Evolutionary conservation across 2,113 vertebrate species (phyloP), one percentile per base, ranked within the genome.

Genomic region (Setophaga kirtlandii): DNA sequence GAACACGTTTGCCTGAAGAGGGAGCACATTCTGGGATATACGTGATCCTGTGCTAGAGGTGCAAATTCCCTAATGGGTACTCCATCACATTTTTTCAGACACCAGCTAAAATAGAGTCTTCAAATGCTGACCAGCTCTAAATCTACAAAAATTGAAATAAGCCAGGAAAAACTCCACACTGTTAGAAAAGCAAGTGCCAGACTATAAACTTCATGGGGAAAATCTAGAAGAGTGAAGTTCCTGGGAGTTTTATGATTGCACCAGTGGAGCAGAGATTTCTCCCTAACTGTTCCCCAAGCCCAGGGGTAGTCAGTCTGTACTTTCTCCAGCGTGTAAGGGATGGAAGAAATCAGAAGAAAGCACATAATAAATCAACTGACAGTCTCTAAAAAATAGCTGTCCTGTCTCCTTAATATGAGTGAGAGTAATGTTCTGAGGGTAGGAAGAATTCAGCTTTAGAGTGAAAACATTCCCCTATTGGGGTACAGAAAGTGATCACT

Each of bases 371-470:
- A 96, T 96, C 92, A 97, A 65, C 83, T 56, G 88, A 53, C 80
- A 90, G 76, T 53, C 59, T 86, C 79, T 94, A 65, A 96, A 93
- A 96, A 93, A 94, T 87, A 90, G 80, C 94, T 91, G 92, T 95
- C 90, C 79, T 78, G 64, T 93, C 93, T 95, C 80, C 86, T 95
- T 93, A 96, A 68, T 87, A 83, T 58, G 88, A 96, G 80, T 87
- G 91, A 96, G 92, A 96, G 49, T 93, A 93, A 94, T 93, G 91
- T 92, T 94, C 69, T 92, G 86, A 96, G 93, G 80, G 94, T 83
- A 94, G 73, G 85, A 94, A 87, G 90, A 92, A 92, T 96, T 92
- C 23, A 2, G 87, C 87, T 92, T 85, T 83, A 93, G 84, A 95
- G 46, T 37, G 70, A 92, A 77, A 94, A 93, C 88, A 53, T 67